phyloP scores from a whole-genome alignment of 2,888 invertebrate species.

The Calliphora vomitoria region DNA sequence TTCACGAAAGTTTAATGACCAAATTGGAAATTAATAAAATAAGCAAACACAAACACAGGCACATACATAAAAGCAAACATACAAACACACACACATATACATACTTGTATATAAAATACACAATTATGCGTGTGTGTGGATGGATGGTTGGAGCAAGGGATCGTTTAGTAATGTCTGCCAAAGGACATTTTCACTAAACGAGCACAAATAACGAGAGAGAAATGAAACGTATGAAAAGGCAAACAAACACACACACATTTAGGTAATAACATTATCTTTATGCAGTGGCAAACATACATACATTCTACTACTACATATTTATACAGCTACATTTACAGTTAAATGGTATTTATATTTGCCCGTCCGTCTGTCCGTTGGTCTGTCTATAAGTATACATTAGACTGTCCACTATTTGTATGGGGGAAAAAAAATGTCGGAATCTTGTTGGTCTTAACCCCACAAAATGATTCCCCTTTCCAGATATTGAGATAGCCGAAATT shows the following conservation, averaged over 20 bases:
- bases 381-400: not conserved
- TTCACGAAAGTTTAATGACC: constrained; percentile 57
- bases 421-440: too few relatives aligned
- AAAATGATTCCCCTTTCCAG: too few relatives aligned
- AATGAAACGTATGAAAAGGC: constrained; percentile 76
- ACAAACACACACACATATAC: not conserved
- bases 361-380: not conserved
- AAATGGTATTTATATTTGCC: constrained; percentile 41
- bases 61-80: not conserved
- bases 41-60: constrained; percentile 28
- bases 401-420: too few relatives aligned
- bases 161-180: constrained; percentile 66
- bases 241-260: not conserved
- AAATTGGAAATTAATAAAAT: constrained; percentile 68
- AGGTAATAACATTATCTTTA: constrained; percentile 59
- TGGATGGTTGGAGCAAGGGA: constrained; percentile 26
- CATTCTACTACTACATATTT: constrained; percentile 12
- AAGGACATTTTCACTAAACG: constrained; percentile 66
- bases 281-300: constrained; percentile 15
- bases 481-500: too few relatives aligned
- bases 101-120: not conserved
- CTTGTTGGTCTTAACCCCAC: too few relatives aligned
- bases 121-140: not conserved
- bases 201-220: constrained; percentile 71
- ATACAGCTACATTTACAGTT: constrained; percentile 37